Evolutionary conservation across 2,797 vertebrate species (phyloP).

Genomic region (Acipenser ruthenus): DNA sequence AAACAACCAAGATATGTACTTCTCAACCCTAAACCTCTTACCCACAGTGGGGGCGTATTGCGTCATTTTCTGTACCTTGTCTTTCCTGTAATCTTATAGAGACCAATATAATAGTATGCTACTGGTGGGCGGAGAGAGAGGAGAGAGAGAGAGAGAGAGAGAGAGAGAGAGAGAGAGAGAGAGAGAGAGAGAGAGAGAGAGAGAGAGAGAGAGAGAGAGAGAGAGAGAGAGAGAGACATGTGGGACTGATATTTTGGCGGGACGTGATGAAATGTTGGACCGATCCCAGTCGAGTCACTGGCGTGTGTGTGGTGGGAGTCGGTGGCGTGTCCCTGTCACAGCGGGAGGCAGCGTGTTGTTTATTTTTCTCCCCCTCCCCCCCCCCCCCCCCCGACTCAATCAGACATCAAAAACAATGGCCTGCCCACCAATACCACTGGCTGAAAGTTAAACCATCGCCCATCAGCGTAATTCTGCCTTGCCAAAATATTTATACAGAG

Average conservation of each 20-base stretch:
- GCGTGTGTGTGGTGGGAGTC: too few relatives aligned
- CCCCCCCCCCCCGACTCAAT: conserved; percentile 8
- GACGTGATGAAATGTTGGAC: too few relatives aligned
- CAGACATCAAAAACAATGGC: conserved; percentile 50
- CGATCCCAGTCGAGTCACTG: too few relatives aligned
- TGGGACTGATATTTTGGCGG: not conserved
- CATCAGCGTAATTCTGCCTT: conserved; percentile 66
- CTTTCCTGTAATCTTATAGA: too few relatives aligned
- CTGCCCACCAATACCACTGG: conserved; percentile 64
- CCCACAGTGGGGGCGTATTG: too few relatives aligned
- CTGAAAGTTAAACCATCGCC: conserved; percentile 54
- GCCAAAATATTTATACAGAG: conserved; percentile 73
- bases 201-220: not conserved
- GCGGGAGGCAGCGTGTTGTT: too few relatives aligned
- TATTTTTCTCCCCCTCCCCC: too few relatives aligned
- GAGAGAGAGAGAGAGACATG: not conserved
- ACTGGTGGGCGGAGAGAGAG: not conserved
- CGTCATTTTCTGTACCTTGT: too few relatives aligned
- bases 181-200: not conserved
- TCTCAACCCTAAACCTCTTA: too few relatives aligned
- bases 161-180: conserved; percentile 1
- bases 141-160: not conserved
- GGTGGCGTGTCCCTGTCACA: too few relatives aligned
- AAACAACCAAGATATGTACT: too few relatives aligned
- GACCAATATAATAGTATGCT: too few relatives aligned